Evolutionary conservation across 2,113 vertebrate genomes (phyloP).

Genomic region (Anas platyrhynchos): DNA sequence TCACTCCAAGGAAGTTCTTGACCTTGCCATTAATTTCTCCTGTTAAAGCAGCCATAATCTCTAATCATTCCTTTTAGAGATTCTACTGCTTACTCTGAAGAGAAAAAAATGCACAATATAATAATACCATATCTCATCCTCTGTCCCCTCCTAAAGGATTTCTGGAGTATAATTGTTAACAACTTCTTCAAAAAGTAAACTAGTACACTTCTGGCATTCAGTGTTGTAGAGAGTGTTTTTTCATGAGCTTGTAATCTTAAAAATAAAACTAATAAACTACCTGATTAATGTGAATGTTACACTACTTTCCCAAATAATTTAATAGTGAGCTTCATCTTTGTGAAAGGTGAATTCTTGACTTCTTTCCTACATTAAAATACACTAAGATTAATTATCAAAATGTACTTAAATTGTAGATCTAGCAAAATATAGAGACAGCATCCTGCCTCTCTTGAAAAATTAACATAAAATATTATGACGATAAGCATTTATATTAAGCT

Average conservation of each 20-base stretch:
- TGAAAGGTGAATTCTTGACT: neutral
- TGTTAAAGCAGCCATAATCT: neutral
- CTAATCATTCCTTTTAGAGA: neutral
- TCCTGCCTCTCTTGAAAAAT: neutral
- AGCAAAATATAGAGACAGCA: neutral
- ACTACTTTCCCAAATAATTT: neutral
- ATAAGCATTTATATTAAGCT: neutral
- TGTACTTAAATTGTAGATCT: neutral
- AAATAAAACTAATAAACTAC: neutral
- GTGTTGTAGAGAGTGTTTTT: neutral
- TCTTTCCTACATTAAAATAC: neutral
- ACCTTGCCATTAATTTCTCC: neutral
- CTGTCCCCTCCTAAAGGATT: slow-evolving; percentile 70
- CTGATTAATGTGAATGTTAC: neutral
- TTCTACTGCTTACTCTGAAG: slow-evolving; percentile 2
- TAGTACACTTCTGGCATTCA: neutral
- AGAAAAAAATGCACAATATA: slow-evolving; percentile 3
- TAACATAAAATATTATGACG: neutral
- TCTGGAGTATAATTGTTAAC: slow-evolving; percentile 33
- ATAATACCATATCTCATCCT: slow-evolving; percentile 51
- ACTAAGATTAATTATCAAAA: neutral
- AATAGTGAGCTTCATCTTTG: neutral
- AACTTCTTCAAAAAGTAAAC: neutral
- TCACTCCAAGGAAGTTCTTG: slow-evolving; percentile 11
- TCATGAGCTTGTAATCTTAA: neutral